Base-by-base conservation (phyloP, 2,888 invertebrate genomes). In the Dasysyrphus albostriatus region DNA sequence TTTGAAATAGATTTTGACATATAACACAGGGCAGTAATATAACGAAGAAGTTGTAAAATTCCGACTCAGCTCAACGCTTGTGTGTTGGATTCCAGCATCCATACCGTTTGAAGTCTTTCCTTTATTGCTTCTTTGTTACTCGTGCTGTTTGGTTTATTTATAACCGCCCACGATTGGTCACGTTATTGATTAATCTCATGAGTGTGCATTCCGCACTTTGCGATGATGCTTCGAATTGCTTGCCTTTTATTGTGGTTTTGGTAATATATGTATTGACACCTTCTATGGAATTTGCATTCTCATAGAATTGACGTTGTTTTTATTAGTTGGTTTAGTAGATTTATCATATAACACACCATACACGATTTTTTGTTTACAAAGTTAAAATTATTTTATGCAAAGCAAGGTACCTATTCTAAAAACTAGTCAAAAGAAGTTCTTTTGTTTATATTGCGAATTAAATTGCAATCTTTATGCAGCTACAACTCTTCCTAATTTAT, bases 121-220 rank as follows among this genome's bases (percentile, higher is more conserved):
- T 47, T 32, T 56, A 56, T 16, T 39, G 37, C 69, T 69, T 69
- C 69, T 69, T 69, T 69, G 69, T 54, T 69, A 54, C 51, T 47
- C 65, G 19, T n/a, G 24, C 16, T 34, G 29, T 37, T 59, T 39
- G 37, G 61, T 69, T 44, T 37, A 63, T 54, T 76, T 56, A 49
- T 19, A 69, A 37, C 32, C 81, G 47, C 81, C 81, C 70, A 76
- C 81, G 29, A 54, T 39, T 39, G 37, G 70, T 70, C 76, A 72
- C 63, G 81, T 34, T 75, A 37, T 34, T 69, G 24, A 78, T 70
- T 69, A 49, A 63, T 54, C 54, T 51, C 12, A 29, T 44, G 44
- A 24, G 63, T 59, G 32, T 42, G 37, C 59, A 73, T 65, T 39
- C 51, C 49, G n/a, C n/a, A 14, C 12, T 51, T n/a, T 16, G 0